phyloP scores from a whole-genome alignment of 1,140 invertebrate species.

The Laodelphax striatellus region DNA sequence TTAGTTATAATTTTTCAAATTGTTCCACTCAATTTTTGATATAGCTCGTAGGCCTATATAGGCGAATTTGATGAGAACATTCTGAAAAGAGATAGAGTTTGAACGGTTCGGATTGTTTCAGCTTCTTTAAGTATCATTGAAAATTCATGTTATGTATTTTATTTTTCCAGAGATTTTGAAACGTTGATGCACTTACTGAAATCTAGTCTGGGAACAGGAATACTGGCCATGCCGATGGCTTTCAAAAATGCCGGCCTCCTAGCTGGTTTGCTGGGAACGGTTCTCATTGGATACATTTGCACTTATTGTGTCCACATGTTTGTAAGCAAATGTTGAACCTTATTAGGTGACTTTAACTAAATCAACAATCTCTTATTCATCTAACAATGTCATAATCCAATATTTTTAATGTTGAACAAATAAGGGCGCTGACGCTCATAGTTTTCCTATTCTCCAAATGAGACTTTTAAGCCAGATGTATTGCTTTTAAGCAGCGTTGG shows the following conservation, averaged over 20 bases:
- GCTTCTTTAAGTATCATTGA: too few species aligned
- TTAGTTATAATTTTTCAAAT: too few species aligned
- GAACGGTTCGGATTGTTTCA: too few species aligned
- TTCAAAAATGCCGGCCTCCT: slow-evolving; percentile 71
- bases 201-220: slow-evolving; percentile 79
- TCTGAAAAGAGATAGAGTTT: too few species aligned
- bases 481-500: too few species aligned
- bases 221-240: slow-evolving; percentile 81
- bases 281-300: slow-evolving; percentile 61
- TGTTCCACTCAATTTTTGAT: too few species aligned
- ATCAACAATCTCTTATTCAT: not conserved
- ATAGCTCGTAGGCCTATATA: too few species aligned
- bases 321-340: slow-evolving; percentile 31
- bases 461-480: too few species aligned
- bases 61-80: too few species aligned
- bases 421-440: too few species aligned
- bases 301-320: slow-evolving; percentile 76
- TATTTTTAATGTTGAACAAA: too few species aligned
- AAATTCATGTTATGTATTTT: not conserved
- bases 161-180: slow-evolving; percentile 50
- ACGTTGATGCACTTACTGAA: slow-evolving; percentile 75
- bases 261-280: slow-evolving; percentile 61
- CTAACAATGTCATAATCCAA: not conserved
- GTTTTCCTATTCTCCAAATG: too few species aligned
- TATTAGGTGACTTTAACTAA: not conserved